phyloP scores from a whole-genome alignment of 2,888 invertebrate species.

The Monoplex corrugatus region DNA sequence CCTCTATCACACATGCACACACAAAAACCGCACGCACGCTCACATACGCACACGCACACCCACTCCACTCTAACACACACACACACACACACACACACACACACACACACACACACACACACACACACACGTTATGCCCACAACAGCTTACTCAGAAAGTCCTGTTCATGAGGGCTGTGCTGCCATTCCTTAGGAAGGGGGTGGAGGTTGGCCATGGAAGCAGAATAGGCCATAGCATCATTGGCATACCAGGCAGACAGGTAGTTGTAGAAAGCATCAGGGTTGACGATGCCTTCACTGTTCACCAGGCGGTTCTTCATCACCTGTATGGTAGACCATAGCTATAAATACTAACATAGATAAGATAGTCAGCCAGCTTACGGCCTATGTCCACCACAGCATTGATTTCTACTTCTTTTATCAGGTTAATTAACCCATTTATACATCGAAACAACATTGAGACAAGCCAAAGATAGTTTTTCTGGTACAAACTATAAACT shows the following conservation, averaged over 20 bases:
- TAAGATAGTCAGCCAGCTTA: too few relatives aligned
- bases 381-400: too few relatives aligned
- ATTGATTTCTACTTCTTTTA: too few relatives aligned
- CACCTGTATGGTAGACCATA: constrained; percentile 77
- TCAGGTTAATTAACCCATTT: too few relatives aligned
- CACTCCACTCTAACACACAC: not conserved
- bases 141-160: constrained; percentile 70
- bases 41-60: not conserved
- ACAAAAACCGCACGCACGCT: not conserved
- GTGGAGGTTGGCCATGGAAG: constrained; percentile 93
- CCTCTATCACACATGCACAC: not conserved
- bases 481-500: too few relatives aligned
- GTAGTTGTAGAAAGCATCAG: constrained; percentile 97
- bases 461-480: too few relatives aligned
- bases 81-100: not conserved
- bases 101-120: not conserved
- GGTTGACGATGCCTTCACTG: constrained; percentile 88
- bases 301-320: constrained; percentile 86
- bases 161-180: constrained; percentile 88
- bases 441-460: too few relatives aligned
- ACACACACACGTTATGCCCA: not conserved
- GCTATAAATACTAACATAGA: too few relatives aligned
- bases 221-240: constrained; percentile 95
- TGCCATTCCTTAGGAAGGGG: constrained; percentile 95
- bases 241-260: constrained; percentile 98